Percentiles rank a stretch among this genome's conserved stretches.
Evolutionary conservation across 2,888 invertebrate species (phyloP).

Genomic region (Lasioglossum leucozonium): DNA sequence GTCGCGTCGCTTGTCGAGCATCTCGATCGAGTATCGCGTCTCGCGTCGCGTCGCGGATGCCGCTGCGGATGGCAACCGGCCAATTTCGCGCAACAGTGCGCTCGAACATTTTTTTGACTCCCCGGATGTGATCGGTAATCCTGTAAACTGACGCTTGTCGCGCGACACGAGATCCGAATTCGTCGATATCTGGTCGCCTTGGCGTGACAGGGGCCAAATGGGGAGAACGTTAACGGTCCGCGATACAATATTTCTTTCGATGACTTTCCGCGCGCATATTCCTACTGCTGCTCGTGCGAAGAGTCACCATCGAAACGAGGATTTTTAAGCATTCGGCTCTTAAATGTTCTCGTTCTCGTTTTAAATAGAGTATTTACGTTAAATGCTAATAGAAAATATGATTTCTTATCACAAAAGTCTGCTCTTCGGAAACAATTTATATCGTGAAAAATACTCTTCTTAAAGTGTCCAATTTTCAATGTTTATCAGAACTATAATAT

Average conservation of each 20-base stretch:
- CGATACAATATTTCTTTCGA: neutral
- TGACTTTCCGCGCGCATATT: neutral
- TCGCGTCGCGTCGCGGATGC: neutral
- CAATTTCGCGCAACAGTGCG: conserved; percentile 54
- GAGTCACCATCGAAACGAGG: neutral
- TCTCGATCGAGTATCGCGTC: neutral
- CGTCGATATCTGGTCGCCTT: conserved; percentile 34
- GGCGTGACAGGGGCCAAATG: neutral
- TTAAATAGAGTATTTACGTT: too few relatives aligned
- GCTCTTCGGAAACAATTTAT: too few relatives aligned
- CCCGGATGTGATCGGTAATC: conserved; percentile 33
- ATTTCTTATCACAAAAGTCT: too few relatives aligned
- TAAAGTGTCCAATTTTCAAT: too few relatives aligned
- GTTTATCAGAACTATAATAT: too few relatives aligned
- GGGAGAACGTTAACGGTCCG: neutral
- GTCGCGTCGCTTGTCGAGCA: neutral
- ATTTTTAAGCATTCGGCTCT: neutral
- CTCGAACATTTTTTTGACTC: conserved; percentile 35
- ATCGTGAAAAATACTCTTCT: too few relatives aligned
- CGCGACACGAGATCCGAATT: conserved; percentile 47
- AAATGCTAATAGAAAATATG: too few relatives aligned
- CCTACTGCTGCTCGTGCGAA: neutral
- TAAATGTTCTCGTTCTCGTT: neutral
- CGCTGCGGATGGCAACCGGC: conserved; percentile 46
- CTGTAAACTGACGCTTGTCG: conserved; percentile 32